Conservation (phyloP, 1,140 invertebrate genomes). For the Drosophila arawakana region DNA sequence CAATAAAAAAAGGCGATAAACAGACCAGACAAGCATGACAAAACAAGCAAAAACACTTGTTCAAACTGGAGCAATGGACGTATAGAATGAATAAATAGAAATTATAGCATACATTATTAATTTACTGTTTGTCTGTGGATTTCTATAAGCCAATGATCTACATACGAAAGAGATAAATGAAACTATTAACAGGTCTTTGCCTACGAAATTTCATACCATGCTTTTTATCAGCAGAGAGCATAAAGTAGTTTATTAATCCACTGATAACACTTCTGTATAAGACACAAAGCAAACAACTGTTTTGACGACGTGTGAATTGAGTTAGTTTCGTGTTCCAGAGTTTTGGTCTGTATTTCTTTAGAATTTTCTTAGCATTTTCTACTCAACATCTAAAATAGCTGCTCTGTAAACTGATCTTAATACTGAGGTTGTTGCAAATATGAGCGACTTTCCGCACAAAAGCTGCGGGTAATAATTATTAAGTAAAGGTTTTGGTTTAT, state of each 20-base stretch:
- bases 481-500: not conserved
- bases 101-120: not conserved
- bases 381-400: not conserved
- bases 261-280: constrained; percentile 13
- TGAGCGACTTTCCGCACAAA: constrained; percentile 2
- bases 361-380: not conserved
- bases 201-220: constrained; percentile 7
- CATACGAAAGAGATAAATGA: constrained; percentile 8
- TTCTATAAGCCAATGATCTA: constrained; percentile 3
- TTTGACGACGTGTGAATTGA: constrained; percentile 39
- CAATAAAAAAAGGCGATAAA: constrained; percentile 26
- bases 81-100: constrained; percentile 27
- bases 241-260: constrained; percentile 21
- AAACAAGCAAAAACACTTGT: constrained; percentile 58
- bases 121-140: not conserved
- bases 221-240: constrained; percentile 58
- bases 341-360: not conserved
- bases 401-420: constrained; percentile 28
- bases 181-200: not conserved
- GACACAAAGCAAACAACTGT: constrained; percentile 40
- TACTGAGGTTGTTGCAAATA: constrained; percentile 33
- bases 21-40: constrained; percentile 65
- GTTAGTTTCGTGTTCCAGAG: not conserved
- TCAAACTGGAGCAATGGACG: constrained; percentile 51
- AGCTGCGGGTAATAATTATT: constrained; percentile 20